Evolutionary conservation across 2,888 invertebrate genomes (phyloP).

Genomic region (Dysmachus trigonus): DNA sequence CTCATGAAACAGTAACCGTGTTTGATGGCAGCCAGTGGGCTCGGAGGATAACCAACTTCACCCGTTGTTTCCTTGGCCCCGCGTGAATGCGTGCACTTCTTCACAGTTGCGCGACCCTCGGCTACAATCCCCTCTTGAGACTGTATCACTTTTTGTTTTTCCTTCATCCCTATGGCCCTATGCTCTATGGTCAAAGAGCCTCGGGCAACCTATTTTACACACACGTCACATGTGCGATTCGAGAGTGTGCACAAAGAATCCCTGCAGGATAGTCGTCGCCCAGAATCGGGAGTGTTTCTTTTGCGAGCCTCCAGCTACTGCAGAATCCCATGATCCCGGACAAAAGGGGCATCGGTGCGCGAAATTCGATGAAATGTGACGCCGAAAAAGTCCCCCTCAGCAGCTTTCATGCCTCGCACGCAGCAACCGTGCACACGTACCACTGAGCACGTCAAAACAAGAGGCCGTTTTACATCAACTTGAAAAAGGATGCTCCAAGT

Average conservation of each 20-base stretch:
- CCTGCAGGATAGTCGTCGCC: constrained; percentile 20
- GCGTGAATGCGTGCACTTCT: constrained; percentile 10
- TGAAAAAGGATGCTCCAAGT: constrained; percentile 10
- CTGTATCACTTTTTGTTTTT: constrained; percentile 31
- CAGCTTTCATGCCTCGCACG: not conserved
- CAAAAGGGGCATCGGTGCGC: constrained; percentile 65
- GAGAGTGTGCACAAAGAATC: constrained; percentile 34
- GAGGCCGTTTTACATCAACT: constrained; percentile 33
- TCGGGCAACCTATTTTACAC: constrained; percentile 47
- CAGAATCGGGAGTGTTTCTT: constrained; percentile 26
- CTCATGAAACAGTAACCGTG: constrained; percentile 29
- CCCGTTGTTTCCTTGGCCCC: constrained; percentile 31
- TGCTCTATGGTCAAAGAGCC: constrained; percentile 48
- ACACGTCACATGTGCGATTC: constrained; percentile 39
- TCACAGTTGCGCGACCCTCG: not conserved
- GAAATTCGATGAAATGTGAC: constrained; percentile 68
- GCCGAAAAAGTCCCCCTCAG: constrained; percentile 52
- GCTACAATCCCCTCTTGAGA: constrained; percentile 40
- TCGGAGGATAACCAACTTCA: constrained; percentile 45
- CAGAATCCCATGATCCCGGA: constrained; percentile 51
- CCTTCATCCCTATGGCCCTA: constrained; percentile 13
- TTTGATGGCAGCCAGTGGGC: constrained; percentile 27
- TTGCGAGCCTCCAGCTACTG: constrained; percentile 39
- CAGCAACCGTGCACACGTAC: not conserved
- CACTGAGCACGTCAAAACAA: not conserved